Conservation (phyloP, 2,113 vertebrate genomes). For the Salvelinus alpinus region DNA sequence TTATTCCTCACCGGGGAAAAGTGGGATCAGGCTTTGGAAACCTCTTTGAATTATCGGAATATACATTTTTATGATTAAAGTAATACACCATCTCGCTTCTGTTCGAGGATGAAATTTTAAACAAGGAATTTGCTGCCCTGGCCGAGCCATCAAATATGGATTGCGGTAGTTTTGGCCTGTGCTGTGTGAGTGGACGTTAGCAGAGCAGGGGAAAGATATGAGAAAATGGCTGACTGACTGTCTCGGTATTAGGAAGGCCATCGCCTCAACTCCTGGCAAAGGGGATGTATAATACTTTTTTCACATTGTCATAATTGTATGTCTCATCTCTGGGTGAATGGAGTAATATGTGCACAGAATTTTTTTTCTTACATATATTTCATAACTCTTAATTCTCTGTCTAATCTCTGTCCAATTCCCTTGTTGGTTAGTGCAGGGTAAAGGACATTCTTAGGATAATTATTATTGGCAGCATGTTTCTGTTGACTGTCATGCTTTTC, state of each 20-base stretch:
- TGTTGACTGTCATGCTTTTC: too few species aligned
- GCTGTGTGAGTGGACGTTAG: not conserved
- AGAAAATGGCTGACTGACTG: conserved; percentile 7
- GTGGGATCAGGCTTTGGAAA: not conserved
- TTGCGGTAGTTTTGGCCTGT: not conserved
- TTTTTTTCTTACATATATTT: too few species aligned
- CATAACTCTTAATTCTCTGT: not conserved
- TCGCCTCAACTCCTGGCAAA: not conserved
- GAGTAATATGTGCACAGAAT: too few species aligned
- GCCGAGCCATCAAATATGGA: conserved; percentile 17
- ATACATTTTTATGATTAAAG: conserved; percentile 40
- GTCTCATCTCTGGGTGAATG: too few species aligned
- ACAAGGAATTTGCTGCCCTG: conserved; percentile 1
- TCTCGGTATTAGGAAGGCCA: not conserved
- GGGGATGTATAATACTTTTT: not conserved
- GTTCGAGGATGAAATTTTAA: conserved; percentile 32
- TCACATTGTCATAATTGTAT: not conserved
- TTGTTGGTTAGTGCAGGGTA: not conserved
- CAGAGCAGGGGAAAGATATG: not conserved
- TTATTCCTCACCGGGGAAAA: not conserved
- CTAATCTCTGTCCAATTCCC: not conserved
- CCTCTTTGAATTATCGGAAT: conserved; percentile 28
- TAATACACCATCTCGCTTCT: conserved; percentile 29
- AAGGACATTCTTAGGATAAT: not conserved
- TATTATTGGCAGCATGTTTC: too few species aligned